A percentile compares a stretch with the other conserved stretches of the same genome.
phyloP scores from a whole-genome alignment of 2,888 invertebrate genomes.

The Aelia acuminata region DNA sequence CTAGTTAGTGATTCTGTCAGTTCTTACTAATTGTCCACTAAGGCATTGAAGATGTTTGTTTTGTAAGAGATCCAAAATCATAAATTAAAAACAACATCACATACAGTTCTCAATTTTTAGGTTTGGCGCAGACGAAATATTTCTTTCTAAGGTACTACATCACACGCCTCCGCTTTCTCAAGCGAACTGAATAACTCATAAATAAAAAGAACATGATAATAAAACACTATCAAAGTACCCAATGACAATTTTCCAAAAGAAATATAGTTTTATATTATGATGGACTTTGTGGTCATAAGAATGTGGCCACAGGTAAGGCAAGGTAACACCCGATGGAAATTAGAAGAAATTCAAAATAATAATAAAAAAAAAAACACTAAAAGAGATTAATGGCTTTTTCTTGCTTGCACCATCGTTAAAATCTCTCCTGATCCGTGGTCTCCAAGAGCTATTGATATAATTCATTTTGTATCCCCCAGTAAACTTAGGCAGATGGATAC shows the following conservation, averaged over 20 bases:
- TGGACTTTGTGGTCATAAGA: not conserved
- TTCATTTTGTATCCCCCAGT: not conserved
- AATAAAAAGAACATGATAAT: not conserved
- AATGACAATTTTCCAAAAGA: no score
- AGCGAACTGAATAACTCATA: not conserved
- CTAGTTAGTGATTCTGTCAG: no score
- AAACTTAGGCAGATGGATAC: no score
- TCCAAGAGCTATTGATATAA: not conserved
- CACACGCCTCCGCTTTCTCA: not conserved
- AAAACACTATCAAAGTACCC: not conserved
- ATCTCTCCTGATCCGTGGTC: constrained; percentile 13
- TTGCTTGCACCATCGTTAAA: constrained; percentile 34
- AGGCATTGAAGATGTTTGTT: no score
- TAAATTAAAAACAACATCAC: no score
- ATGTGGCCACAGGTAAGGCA: not conserved
- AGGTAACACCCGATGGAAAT: constrained; percentile 3
- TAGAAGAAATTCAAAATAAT: not conserved
- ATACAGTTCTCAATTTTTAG: no score
- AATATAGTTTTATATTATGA: no score
- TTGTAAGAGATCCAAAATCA: no score
- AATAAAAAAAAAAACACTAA: constrained; percentile 11
- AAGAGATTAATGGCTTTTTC: constrained; percentile 10
- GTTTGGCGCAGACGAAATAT: no score
- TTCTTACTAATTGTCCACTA: no score
- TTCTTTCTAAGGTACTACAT: not conserved